Conservation (phyloP, 2,797 vertebrate species). For the Hozukius guyotensis region DNA sequence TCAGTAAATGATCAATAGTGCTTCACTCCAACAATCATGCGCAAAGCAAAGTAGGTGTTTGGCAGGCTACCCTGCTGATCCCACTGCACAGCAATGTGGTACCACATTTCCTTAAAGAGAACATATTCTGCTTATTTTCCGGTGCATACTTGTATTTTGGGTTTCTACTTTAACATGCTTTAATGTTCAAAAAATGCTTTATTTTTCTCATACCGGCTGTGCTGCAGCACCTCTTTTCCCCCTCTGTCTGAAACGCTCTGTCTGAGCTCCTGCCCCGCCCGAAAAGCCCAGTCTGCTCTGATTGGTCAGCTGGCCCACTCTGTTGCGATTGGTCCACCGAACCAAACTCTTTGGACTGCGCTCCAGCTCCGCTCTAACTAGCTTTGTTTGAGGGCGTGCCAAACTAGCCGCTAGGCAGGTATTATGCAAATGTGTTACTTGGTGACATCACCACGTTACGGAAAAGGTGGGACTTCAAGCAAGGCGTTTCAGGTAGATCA, state of each 20-base stretch:
- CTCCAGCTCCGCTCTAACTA: too few species aligned
- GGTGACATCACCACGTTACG: too few species aligned
- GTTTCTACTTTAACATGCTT: background rate
- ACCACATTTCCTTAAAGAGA: background rate
- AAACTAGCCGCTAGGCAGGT: too few species aligned
- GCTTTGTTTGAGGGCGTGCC: too few species aligned
- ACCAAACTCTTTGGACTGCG: too few species aligned
- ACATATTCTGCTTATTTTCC: background rate
- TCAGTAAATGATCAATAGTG: background rate
- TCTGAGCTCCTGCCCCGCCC: background rate
- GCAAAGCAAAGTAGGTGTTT: conserved; percentile 8
- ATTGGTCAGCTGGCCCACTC: too few species aligned
- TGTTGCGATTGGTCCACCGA: too few species aligned
- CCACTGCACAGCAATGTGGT: background rate
- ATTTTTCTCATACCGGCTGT: background rate
- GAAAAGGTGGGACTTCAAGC: too few species aligned
- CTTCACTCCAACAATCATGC: background rate
- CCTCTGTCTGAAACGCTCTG: background rate
- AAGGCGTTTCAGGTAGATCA: too few species aligned
- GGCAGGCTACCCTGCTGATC: background rate
- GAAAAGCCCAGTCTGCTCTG: too few species aligned
- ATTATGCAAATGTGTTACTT: too few species aligned
- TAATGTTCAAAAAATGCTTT: background rate
- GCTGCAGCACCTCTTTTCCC: background rate
- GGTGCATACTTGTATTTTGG: background rate